Evolutionary conservation across 1,140 invertebrate species (phyloP).

Genomic region (Papilio helenus): DNA sequence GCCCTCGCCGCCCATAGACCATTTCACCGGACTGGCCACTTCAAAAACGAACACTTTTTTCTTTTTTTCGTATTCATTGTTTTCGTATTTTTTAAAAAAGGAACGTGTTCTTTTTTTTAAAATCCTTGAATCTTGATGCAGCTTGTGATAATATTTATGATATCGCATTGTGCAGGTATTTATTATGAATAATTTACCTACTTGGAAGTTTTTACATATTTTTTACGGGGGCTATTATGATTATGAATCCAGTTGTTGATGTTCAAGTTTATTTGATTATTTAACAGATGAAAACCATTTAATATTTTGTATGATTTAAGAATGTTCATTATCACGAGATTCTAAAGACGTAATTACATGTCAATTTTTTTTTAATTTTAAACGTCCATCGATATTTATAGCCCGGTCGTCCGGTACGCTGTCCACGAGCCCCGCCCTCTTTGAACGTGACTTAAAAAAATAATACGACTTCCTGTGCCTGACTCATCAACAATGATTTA

Average conservation of each 20-base stretch:
- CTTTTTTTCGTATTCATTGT: constrained; percentile 44
- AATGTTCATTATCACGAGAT: constrained; percentile 15
- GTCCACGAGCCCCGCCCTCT: constrained; percentile 1
- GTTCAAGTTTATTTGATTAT: neutral
- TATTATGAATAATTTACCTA: constrained; percentile 4
- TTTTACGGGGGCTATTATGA: neutral
- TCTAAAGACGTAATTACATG: constrained; percentile 19
- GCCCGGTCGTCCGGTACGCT: constrained; percentile 4
- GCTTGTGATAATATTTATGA: constrained; percentile 18
- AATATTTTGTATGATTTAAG: neutral
- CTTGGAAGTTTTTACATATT: neutral
- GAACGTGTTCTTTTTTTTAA: constrained; percentile 41
- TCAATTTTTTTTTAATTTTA: constrained; percentile 19
- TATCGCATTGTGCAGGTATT: neutral
- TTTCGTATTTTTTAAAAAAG: constrained; percentile 47
- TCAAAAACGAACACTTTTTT: constrained; percentile 55
- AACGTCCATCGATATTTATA: constrained; percentile 22
- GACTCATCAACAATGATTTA: constrained; percentile 27
- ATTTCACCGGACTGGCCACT: constrained; percentile 66
- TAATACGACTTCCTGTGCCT: constrained; percentile 16
- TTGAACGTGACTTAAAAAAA: constrained; percentile 6
- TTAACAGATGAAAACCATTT: constrained; percentile 13
- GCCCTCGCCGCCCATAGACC: constrained; percentile 65
- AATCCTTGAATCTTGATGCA: constrained; percentile 38
- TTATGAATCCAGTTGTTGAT: neutral